A percentile compares a stretch with the other conserved stretches of the same genome.
phyloP scores from a whole-genome alignment of 2,797 vertebrate genomes.

The Onychomys torridus region DNA sequence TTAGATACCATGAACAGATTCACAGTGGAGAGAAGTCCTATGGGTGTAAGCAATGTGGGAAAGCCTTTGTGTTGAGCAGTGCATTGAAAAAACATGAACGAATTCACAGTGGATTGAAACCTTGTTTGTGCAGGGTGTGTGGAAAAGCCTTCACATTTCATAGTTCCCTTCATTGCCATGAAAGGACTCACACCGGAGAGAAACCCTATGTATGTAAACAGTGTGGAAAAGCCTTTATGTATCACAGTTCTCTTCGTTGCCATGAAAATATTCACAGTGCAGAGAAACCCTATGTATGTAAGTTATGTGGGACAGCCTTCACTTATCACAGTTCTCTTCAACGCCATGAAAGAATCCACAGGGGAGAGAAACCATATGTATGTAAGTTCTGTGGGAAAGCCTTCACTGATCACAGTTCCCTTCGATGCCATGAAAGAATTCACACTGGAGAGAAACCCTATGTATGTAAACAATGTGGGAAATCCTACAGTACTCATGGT shows the following conservation, averaged over 20 bases:
- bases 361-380: conserved; percentile 13
- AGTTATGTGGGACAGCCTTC: not conserved
- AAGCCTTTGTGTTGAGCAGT: not conserved
- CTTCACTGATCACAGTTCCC: not conserved
- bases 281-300: conserved; percentile 21
- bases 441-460: conserved; percentile 17
- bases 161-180: not conserved
- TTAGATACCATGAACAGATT: conserved; percentile 11
- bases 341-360: conserved; percentile 12
- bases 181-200: conserved; percentile 11
- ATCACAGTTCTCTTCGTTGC: not conserved
- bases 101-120: not conserved
- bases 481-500: not conserved
- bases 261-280: conserved; percentile 8
- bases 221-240: conserved; percentile 30
- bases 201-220: not conserved
- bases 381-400: conserved; percentile 7
- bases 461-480: not conserved
- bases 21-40: conserved; percentile 2
- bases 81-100: conserved; percentile 17
- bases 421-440: conserved; percentile 9
- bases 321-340: not conserved
- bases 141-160: conserved; percentile 12
- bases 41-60: conserved; percentile 30
- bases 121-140: not conserved